Evolutionary conservation across 1,140 invertebrate species (phyloP), one percentile per base, ranked within the genome.

Genomic region (Propsilocerus akamusi): DNA sequence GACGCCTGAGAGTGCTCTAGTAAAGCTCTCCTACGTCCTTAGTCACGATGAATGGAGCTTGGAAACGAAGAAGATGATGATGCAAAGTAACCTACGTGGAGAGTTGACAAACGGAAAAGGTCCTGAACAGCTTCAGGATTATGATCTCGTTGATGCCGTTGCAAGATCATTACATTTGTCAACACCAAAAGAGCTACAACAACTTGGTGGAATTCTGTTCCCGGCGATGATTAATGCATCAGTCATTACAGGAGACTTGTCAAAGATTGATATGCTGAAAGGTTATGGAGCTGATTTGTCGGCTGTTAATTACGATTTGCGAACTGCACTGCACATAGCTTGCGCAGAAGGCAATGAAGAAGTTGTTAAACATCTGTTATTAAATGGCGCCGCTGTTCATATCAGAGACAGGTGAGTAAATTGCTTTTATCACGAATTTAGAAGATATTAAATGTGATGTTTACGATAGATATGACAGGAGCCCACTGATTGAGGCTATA

Each of bases 1-100:
- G 88, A 98, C 94, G 0, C 80, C 84, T 0, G 93, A 97, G 66
- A 90, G 94, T 1, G 91, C 93, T 1, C 66, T 97, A 0, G 81
- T 88, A 2, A 98, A 98, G 69, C 68, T 98, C 0, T 76, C 79
- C 1, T 97, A 96, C 57, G 86, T 97, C 0, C 68, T 98, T 4
- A 83, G 86, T 0, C 92, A 93, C 61, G 68, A 72, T 4, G 79
- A 89, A 26, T 86, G 86, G 73, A 72, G 76, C 49, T 64, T 78
- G 5, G 68, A 82, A 26, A 76, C 76, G 23, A 95, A 93, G 59
- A 72, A 77, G 25, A 69, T 83, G 76, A 82, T 91, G 78, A 81
- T 94, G 75, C 71, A 77, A 55, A 76, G 73, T 1, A 92, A 86
- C 66, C 82, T 73, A 50, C 63, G 74, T 34, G 74, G 74, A 24